Conservation (phyloP, 1,140 invertebrate species). For the Drosophila willistoni region DNA sequence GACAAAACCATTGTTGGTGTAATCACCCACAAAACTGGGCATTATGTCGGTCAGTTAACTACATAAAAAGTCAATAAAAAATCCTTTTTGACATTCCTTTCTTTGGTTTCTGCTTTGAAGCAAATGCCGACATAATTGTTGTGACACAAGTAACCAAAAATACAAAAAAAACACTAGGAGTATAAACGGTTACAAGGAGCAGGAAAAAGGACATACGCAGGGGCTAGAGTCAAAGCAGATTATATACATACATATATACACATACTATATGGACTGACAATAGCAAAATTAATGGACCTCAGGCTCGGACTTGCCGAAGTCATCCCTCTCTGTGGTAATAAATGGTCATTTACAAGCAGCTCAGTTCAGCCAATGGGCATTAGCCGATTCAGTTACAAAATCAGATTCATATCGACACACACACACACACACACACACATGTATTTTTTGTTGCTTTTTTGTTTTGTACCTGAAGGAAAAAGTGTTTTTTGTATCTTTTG, state of each 20-base stretch:
- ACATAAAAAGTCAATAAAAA: constrained; percentile 82
- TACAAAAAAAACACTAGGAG: constrained; percentile 34
- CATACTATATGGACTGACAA: constrained; percentile 60
- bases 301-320: constrained; percentile 23
- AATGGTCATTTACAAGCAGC: constrained; percentile 53
- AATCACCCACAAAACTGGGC: constrained; percentile 82
- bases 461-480: constrained; percentile 56
- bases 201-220: constrained; percentile 22
- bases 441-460: background rate
- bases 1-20: constrained; percentile 46
- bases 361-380: constrained; percentile 56
- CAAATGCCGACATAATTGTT: constrained; percentile 81
- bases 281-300: constrained; percentile 70
- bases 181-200: background rate
- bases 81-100: constrained; percentile 54
- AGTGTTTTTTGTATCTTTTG: constrained; percentile 54
- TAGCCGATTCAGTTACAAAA: constrained; percentile 23
- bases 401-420: constrained; percentile 1
- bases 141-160: constrained; percentile 65
- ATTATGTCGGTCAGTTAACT: constrained; percentile 82
- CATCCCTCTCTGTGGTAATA: constrained; percentile 32
- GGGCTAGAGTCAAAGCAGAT: constrained; percentile 46
- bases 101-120: constrained; percentile 49
- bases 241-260: constrained; percentile 38
- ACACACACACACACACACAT: too few relatives aligned